Percentiles rank a stretch among this genome's conserved stretches.
Evolutionary conservation across 2,888 invertebrate genomes (phyloP).

Genomic region (Alviniconcha strummeri): DNA sequence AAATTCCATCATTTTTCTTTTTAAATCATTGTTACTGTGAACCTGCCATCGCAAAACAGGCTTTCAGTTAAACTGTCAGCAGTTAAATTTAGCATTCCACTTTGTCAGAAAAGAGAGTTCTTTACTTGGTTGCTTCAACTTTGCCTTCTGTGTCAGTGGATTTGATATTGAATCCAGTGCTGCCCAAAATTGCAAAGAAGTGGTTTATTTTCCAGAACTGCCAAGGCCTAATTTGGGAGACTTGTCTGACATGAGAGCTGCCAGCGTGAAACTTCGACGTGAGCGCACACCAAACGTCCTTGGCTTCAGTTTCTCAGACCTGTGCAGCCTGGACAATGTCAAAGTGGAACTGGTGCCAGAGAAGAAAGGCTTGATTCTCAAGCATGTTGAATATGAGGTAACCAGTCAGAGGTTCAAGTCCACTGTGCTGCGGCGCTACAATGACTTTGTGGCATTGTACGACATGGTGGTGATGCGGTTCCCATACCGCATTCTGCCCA

Average conservation of each 20-base stretch:
- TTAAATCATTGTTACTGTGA: too few relatives aligned
- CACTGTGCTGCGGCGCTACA: conserved; percentile 72
- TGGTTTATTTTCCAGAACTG: conserved; percentile 62
- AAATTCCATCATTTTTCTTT: too few relatives aligned
- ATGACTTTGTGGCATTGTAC: conserved; percentile 73
- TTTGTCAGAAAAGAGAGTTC: too few relatives aligned
- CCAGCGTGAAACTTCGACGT: conserved; percentile 65
- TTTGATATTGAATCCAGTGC: too few relatives aligned
- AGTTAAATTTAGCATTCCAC: too few relatives aligned
- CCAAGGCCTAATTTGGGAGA: conserved; percentile 73
- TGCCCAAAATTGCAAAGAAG: too few relatives aligned
- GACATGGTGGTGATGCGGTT: conserved; percentile 71
- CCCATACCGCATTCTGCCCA: conserved; percentile 73
- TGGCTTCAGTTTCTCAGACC: conserved; percentile 69
- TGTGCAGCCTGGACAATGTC: conserved; percentile 70
- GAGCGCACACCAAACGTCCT: conserved; percentile 69
- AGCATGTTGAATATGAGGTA: conserved; percentile 75
- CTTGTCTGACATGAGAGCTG: conserved; percentile 65
- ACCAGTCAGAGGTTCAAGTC: conserved; percentile 72
- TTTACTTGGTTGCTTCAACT: too few relatives aligned
- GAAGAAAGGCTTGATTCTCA: conserved; percentile 74
- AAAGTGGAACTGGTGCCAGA: conserved; percentile 73
- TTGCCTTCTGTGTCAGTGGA: too few relatives aligned
- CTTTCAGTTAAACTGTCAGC: too few relatives aligned
- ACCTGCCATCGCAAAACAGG: too few relatives aligned